These are phyloP conservation scores for Myopa testacea DNA, from an alignment of 2,888 invertebrate species.

Conservation along the genomic window DNA sequence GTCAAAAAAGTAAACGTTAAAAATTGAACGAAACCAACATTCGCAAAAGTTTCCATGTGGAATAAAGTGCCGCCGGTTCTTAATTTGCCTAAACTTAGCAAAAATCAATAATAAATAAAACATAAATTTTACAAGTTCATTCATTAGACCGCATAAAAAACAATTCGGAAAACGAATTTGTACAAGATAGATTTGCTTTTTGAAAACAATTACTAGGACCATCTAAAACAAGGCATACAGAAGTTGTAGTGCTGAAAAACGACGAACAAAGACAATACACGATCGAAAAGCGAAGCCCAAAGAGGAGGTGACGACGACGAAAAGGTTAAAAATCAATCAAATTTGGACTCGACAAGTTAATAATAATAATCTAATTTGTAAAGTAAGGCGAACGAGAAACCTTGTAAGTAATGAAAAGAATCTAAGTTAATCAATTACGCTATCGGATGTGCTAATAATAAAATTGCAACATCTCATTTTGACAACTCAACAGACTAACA, in stretches of 20 bases:
- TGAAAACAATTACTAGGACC: too few relatives aligned
- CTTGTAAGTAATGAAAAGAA: constrained; percentile 22
- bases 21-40: constrained; percentile 44
- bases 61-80: constrained; percentile 55
- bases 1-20: constrained; percentile 49
- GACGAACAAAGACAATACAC: constrained; percentile 35
- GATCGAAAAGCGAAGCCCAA: constrained; percentile 34
- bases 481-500: not conserved
- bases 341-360: constrained; percentile 9
- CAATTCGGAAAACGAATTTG: too few relatives aligned
- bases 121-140: constrained; percentile 30
- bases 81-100: constrained; percentile 38
- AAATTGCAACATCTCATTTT: not conserved
- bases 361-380: not conserved
- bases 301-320: constrained; percentile 3
- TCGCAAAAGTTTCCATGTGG: constrained; percentile 57
- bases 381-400: not conserved
- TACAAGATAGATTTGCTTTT: too few relatives aligned
- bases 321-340: constrained; percentile 38
- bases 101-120: constrained; percentile 7
- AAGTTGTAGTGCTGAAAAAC: constrained; percentile 23
- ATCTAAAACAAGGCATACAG: not conserved
- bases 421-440: not conserved
- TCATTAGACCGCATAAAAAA: too few relatives aligned
- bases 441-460: not conserved